Evolutionary conservation across 2,113 vertebrate genomes (phyloP).

Genomic region (Sterrhoptilus dennistouni): DNA sequence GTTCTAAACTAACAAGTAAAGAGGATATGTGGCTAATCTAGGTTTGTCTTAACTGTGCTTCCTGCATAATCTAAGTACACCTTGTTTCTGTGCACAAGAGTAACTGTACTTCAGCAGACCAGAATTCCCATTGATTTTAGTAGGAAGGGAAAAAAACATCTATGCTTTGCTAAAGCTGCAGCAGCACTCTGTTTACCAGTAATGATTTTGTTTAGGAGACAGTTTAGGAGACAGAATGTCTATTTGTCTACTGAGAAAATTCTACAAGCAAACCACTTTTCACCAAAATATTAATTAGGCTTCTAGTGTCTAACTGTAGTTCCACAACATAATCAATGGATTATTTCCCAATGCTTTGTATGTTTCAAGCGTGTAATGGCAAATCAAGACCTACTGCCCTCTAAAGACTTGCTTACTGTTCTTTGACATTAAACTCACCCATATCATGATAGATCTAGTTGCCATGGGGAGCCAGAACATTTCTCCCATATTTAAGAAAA

Average conservation of each 20-base stretch:
- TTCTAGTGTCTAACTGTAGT: neutral
- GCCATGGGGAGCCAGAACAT: neutral
- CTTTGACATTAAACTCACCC: neutral
- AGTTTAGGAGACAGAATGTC: neutral
- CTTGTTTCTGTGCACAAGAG: neutral
- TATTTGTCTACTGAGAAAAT: neutral
- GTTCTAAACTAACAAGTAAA: neutral
- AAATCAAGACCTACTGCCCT: neutral
- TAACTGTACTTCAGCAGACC: neutral
- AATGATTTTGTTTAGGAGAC: neutral
- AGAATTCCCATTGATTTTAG: conserved; percentile 5
- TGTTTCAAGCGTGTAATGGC: neutral
- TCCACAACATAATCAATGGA: neutral
- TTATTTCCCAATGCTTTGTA: neutral
- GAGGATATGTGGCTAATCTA: neutral
- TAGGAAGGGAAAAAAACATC: neutral
- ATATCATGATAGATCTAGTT: neutral
- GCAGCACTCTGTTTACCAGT: neutral
- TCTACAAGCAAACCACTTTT: neutral
- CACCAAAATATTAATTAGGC: neutral
- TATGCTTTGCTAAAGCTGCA: neutral
- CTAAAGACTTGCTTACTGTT: neutral
- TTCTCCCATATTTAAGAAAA: neutral
- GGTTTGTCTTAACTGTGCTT: neutral
- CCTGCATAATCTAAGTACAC: neutral